Conservation (phyloP, 2,888 invertebrate genomes). For the Synanthedon vespiformis region DNA sequence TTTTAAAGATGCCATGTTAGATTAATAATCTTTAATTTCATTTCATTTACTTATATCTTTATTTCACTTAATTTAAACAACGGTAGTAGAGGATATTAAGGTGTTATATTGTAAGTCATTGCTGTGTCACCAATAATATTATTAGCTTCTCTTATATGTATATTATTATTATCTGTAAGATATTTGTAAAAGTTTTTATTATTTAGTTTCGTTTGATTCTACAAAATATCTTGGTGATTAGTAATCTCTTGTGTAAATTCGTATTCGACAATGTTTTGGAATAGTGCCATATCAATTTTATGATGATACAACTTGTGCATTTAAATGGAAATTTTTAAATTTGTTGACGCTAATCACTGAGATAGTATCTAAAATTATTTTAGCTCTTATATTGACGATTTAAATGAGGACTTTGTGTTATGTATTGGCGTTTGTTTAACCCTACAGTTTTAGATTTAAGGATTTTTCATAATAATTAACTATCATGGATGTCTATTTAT, state of each 20-base stretch:
- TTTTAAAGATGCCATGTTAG: constrained; percentile 50
- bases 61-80: constrained; percentile 37
- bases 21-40: constrained; percentile 43
- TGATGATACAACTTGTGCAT: background rate
- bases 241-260: constrained; percentile 6
- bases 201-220: constrained; percentile 16
- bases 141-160: constrained; percentile 53
- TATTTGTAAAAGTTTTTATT: constrained; percentile 26
- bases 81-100: constrained; percentile 39
- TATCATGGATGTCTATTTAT: constrained; percentile 63
- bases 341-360: constrained; percentile 37
- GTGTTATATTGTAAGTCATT: constrained; percentile 53
- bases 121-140: constrained; percentile 69
- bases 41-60: constrained; percentile 32
- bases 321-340: constrained; percentile 9
- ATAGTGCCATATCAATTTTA: constrained; percentile 51
- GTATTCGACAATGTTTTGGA: constrained; percentile 21
- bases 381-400: constrained; percentile 1
- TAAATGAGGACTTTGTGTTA: background rate
- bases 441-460: constrained; percentile 33
- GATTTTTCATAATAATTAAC: constrained; percentile 46
- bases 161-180: constrained; percentile 29
- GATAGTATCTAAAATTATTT: constrained; percentile 10
- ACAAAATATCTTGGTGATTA: constrained; percentile 35
- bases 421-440: constrained; percentile 2